Conservation (phyloP, 2,888 invertebrate genomes). For the Coelinius sp. region DNA sequence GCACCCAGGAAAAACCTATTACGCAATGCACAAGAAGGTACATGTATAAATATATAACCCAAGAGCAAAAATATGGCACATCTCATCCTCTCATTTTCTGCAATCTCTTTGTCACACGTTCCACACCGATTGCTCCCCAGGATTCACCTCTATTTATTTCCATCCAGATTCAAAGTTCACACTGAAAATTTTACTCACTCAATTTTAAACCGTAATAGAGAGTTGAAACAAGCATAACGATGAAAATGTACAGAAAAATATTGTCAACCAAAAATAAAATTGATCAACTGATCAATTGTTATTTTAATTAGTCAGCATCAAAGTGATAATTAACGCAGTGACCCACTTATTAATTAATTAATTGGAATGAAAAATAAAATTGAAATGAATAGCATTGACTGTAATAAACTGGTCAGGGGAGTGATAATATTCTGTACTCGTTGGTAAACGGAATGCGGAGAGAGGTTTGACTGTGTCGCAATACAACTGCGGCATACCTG, state of each 20-base stretch:
- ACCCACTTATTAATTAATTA: background rate
- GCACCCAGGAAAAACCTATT: constrained; percentile 10
- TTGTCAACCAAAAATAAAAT: background rate
- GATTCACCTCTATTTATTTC: constrained; percentile 21
- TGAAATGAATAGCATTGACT: background rate
- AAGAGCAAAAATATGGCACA: background rate
- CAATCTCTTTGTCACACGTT: constrained; percentile 15
- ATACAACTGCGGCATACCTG: constrained; percentile 23
- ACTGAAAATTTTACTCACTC: background rate
- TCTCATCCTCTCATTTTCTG: constrained; percentile 20
- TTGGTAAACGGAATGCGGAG: constrained; percentile 20
- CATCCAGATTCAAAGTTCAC: constrained; percentile 14
- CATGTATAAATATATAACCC: background rate
- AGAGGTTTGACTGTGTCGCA: constrained; percentile 23
- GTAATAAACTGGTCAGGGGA: background rate
- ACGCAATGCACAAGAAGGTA: background rate
- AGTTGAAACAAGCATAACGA: background rate
- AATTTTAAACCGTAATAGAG: background rate
- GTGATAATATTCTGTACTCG: constrained; percentile 25
- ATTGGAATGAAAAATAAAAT: background rate
- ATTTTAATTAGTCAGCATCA: background rate
- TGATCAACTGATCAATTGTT: constrained; percentile 1
- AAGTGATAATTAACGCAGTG: constrained; percentile 7
- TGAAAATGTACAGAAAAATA: background rate
- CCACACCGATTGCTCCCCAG: constrained; percentile 27